phyloP scores from a whole-genome alignment of 2,113 vertebrate genomes.

The Megaceryle maxima region DNA sequence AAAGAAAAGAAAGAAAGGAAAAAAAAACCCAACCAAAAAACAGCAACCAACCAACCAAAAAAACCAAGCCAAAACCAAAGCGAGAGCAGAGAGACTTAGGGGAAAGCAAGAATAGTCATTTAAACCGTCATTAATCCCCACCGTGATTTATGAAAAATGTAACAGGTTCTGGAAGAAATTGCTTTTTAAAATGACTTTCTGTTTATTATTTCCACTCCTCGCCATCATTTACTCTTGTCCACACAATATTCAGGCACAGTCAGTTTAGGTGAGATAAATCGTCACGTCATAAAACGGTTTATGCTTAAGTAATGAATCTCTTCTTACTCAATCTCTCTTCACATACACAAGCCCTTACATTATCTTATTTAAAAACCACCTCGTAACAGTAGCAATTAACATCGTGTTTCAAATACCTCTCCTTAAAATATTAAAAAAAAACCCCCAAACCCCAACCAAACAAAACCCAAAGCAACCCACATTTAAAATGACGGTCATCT shows the following conservation, averaged over 20 bases:
- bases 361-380: background rate
- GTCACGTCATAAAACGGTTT: slow-evolving; percentile 27
- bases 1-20: too few species aligned
- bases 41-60: too few species aligned
- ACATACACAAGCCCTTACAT: background rate
- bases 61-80: background rate
- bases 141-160: slow-evolving; percentile 16
- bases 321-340: background rate
- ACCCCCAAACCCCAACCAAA: too few species aligned
- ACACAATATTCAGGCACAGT: background rate
- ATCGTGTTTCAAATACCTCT: background rate
- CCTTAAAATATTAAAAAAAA: background rate
- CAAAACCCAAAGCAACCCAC: too few species aligned
- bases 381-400: background rate
- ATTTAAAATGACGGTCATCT: background rate
- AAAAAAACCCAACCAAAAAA: too few species aligned
- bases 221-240: background rate
- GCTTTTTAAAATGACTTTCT: background rate
- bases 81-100: background rate
- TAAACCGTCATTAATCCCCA: background rate
- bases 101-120: background rate
- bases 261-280: slow-evolving; percentile 3
- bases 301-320: slow-evolving; percentile 17
- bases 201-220: background rate
- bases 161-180: slow-evolving; percentile 16